phyloP scores from a whole-genome alignment of 2,797 vertebrate genomes.

The Pangasius sanitwongsei region DNA sequence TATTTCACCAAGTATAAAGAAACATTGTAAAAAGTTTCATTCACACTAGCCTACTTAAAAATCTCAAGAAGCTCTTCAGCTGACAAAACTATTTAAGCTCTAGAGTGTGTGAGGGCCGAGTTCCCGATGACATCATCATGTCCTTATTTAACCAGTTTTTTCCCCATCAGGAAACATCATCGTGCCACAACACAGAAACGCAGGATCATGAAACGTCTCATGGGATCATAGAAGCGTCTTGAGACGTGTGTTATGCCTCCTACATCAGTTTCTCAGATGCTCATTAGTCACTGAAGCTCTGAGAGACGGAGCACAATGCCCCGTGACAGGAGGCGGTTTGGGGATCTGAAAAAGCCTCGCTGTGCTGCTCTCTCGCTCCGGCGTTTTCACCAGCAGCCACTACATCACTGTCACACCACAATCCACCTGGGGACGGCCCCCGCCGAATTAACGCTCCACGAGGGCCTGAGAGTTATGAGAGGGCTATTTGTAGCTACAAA shows the following conservation, averaged over 20 bases:
- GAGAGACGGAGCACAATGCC: conserved; percentile 66
- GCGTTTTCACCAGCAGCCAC: conserved; percentile 78
- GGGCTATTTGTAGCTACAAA: conserved; percentile 57
- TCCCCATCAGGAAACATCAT: neutral
- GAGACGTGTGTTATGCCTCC: neutral
- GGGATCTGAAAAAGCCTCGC: conserved; percentile 6
- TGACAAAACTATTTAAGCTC: neutral
- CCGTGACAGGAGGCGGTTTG: conserved; percentile 41
- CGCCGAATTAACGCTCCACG: conserved; percentile 62
- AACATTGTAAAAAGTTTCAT: neutral
- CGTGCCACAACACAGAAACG: neutral
- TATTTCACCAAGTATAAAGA: neutral
- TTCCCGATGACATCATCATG: neutral
- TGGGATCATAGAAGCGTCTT: neutral
- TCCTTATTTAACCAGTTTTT: conserved; percentile 12
- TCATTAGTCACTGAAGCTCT: conserved; percentile 71
- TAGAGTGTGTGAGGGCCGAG: neutral
- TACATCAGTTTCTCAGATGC: conserved; percentile 58
- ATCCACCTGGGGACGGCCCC: conserved; percentile 81
- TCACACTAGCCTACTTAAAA: neutral
- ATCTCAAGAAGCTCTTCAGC: neutral
- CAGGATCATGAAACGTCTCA: neutral
- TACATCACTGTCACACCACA: conserved; percentile 84
- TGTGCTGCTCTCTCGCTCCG: conserved; percentile 65
- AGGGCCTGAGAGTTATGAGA: conserved; percentile 76